Evolutionary conservation across 2,888 invertebrate species (phyloP), one percentile per base, ranked within the genome.

Genomic region (Sycophila texana): DNA sequence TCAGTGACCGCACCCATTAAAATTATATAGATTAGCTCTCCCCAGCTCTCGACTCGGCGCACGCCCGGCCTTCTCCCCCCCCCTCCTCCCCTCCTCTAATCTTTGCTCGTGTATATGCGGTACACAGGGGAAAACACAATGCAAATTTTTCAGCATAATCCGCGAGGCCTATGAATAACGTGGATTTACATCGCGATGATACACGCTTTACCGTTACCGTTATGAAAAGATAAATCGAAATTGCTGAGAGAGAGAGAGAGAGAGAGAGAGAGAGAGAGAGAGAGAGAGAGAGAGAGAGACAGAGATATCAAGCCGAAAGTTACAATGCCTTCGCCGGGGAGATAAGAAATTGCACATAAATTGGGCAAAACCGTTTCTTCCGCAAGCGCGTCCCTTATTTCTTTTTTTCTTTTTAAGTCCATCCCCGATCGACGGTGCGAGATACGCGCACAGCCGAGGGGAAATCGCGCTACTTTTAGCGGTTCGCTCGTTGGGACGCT

Each of bases 301-400:
- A 51, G 22, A 71, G 72, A 77, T 77, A 77, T 77, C 72, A 77
- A 53, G 53, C 51, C n/a, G 4, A 66, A 65, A 71, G 58, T 65
- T 78, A 47, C 67, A 66, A 55, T 78, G 73, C 53, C 51, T 51
- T 10, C 20, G 14, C 58, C 26, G n/a, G 1, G 12, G 53, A 13
- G 67, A 78, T 68, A 74, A 68, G 65, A 74, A 79, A 79, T 79
- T 79, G 79, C 70, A 26, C 79, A 74, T 74, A 74, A 79, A 79
- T 74, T 65, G 74, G 79, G 70, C 58, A 58, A 74, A 77, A 61
- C 76, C 76, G 70, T 70, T 76, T 58, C 66, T 53, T 53, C 39
- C 18, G 39, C 10, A 26, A 14, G 49, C 22, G 16, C n/a, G 49
- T n/a, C 60, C 18, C 47, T 47, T n/a, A 51, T 20, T 65, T 39